Evolutionary conservation across 2,797 vertebrate species (phyloP).

Genomic region (Sciaenops ocellatus): DNA sequence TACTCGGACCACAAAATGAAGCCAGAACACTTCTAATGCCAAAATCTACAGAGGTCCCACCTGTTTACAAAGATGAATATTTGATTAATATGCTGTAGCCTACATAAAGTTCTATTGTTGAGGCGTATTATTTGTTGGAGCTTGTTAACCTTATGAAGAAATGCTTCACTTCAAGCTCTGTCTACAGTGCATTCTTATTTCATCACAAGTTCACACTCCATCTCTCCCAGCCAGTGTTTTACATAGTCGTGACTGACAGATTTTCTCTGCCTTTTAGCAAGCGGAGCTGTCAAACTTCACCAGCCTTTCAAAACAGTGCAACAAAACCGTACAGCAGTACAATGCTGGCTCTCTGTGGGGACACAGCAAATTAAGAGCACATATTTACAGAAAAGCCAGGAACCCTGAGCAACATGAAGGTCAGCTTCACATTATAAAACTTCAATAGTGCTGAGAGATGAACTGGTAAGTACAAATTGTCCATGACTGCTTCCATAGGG

Average conservation of each 20-base stretch:
- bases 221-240: conserved; percentile 30
- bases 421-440: conserved; percentile 27
- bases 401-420: conserved; percentile 23
- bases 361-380: conserved; percentile 11
- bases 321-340: conserved; percentile 32
- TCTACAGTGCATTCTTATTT: background rate
- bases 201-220: conserved; percentile 18
- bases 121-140: background rate
- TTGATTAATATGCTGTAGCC: too few species aligned
- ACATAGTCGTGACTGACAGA: conserved; percentile 48
- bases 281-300: conserved; percentile 26
- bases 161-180: background rate
- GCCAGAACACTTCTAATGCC: too few species aligned
- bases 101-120: background rate
- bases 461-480: conserved; percentile 33
- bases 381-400: conserved; percentile 25
- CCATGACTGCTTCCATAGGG: conserved; percentile 38
- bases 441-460: conserved; percentile 25
- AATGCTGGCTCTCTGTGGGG: conserved; percentile 24
- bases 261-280: conserved; percentile 42
- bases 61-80: background rate
- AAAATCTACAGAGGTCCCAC: too few species aligned
- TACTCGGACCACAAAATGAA: too few species aligned
- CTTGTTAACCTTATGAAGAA: background rate
- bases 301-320: conserved; percentile 46